Percentiles rank a stretch among this genome's conserved stretches.
These are phyloP conservation scores for Nycticryphes semicollaris DNA, from an alignment of 2,113 vertebrate species.

Conservation along the genomic window DNA sequence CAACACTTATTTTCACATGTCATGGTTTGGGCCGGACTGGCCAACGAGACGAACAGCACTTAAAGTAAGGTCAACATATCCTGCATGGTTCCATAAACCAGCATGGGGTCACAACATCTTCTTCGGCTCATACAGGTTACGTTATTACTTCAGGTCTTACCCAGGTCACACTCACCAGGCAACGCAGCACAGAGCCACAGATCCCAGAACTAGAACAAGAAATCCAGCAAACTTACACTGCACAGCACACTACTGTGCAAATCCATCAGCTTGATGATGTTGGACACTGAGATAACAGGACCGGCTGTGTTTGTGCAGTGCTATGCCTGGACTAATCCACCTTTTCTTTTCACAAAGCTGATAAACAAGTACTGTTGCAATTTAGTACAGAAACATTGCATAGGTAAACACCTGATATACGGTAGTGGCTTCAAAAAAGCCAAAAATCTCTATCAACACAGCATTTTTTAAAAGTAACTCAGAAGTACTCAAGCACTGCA, in stretches of 20 bases:
- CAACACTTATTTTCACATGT: too few species aligned
- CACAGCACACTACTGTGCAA: not conserved
- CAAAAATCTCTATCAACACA: not conserved
- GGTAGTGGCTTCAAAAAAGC: not conserved
- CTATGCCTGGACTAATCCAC: not conserved
- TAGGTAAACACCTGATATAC: not conserved
- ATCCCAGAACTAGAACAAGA: not conserved
- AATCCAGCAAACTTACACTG: not conserved
- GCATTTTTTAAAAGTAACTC: not conserved
- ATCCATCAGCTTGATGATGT: not conserved
- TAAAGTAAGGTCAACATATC: not conserved
- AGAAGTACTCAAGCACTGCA: not conserved
- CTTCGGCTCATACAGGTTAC: not conserved
- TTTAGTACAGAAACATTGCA: not conserved
- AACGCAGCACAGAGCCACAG: not conserved
- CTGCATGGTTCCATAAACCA: not conserved
- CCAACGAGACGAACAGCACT: too few species aligned
- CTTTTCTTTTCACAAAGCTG: not conserved
- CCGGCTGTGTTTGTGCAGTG: not conserved
- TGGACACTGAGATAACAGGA: not conserved
- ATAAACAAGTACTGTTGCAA: not conserved
- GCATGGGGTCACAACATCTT: not conserved
- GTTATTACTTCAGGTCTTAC: not conserved
- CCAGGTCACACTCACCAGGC: fast-evolving
- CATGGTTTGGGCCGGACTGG: too few species aligned